Base-by-base conservation (phyloP, 23 tunicate species). In the Oikopleura vanhoeffeni region DNA sequence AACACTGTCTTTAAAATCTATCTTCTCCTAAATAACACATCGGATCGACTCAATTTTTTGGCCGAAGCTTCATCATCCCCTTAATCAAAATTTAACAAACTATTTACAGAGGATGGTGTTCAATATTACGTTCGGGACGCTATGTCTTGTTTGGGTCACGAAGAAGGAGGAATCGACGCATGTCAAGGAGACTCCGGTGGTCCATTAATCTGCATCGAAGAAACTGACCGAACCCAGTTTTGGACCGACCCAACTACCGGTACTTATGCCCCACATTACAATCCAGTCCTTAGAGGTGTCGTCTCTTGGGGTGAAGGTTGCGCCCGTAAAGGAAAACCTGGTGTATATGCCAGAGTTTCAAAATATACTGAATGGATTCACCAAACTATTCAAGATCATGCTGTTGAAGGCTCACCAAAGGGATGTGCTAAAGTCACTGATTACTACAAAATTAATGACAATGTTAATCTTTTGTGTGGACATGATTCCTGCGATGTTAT, bases 101-200 rank as follows among this genome's bases (percentile, higher is more conserved):
- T 8, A 8, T 49, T 18, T 30, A 71, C 34, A 3, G 79, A 38
- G 36, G 32, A 28, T 38, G 35, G 3, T 2, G 32, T 71, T 71
- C 27, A 71, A 13, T 71, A 71, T 30, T 71, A 71, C 38, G 79
- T 13, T 32, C 35, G 34, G 34, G 35, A 71, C 32, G 79, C 79
- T 32, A 71, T 71, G 79, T 13, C 34, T 38, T 71, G 79, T 30
- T 71, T 71, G 36, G 79, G 79, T 30, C 79, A 71, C 38, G 79
- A 71, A 32, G 79, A 71, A 71, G 79, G 79, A 28, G 79, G 79
- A 24, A 71, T 71, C 79, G 79, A 71, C 35, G 79, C 79, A 2
- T 71, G 79, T 38, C 79, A 71, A 71, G 79, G 79, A 18, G 79
- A 71, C 79, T 71, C 79, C 32, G 79, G 79, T 71, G 79, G 79